Base-by-base conservation (phyloP, 2,797 vertebrate genomes). In the Sebastes iracundus region DNA sequence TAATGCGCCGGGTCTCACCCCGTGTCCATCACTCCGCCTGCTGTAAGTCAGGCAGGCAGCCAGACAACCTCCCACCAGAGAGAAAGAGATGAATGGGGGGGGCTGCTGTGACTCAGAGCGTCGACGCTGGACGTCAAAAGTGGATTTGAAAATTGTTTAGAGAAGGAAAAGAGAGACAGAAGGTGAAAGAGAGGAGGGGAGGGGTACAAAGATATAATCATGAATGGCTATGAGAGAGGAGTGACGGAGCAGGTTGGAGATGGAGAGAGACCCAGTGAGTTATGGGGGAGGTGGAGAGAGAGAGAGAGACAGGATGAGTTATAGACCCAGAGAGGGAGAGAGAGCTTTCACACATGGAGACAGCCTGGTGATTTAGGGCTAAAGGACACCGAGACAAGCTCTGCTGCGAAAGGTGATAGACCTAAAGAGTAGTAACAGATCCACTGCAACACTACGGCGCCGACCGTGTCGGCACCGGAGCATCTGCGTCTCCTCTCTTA, bases 321-420 rank as follows among this genome's bases (percentile, higher is more conserved):
- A 92, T 83, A 70, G 85, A 90, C 55, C 64, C 60, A 38, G 80
- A 78, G 85, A 85, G 77, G 79, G 66, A 89, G 88, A 85, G 88
- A 84, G 90, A 89, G 91, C 92, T 88, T 91, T 92, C 92, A 88
- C 89, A 90, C 88, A 86, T 62, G 75, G 82, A 90, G 92, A 92
- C 92, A 84, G 88, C 76, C 79, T 8, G 61, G 77, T 93, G 94
- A 93, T 94, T 95, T 93, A 94, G 87, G 77, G 86, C 84, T 81
- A 92, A 91, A 91, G 91, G 88, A 94, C 92, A 90, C 83, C 2
- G 87, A 92, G 90, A 92, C 88, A 74, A 90, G 90, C 90, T 90
- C 72, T 82, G 79, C 90, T 84, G 89, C 28, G 77, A 87, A 82
- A 92, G 92, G 89, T 89, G 93, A 90, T 91, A 83, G 92, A 93